Evolutionary conservation across 2,888 invertebrate genomes (phyloP).

Genomic region (Oxycera nigricornis): DNA sequence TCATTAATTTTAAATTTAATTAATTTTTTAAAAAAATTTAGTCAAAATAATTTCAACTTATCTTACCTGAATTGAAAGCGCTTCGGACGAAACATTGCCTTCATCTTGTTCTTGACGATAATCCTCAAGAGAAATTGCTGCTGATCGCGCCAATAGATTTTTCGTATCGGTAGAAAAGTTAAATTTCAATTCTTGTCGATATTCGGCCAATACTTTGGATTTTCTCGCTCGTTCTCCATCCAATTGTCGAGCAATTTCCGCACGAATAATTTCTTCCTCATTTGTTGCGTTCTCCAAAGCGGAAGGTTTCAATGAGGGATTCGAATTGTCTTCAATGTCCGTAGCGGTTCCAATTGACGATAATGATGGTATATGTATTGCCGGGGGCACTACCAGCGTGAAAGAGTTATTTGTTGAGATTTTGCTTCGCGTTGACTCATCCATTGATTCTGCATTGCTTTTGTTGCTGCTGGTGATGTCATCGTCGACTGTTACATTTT

Average conservation of each 20-base stretch:
- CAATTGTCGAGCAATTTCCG: slow-evolving; percentile 43
- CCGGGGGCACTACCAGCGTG: background rate
- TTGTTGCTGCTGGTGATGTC: slow-evolving; percentile 21
- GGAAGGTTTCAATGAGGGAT: background rate
- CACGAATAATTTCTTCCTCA: slow-evolving; percentile 50
- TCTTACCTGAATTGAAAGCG: slow-evolving; percentile 54
- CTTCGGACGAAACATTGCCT: slow-evolving; percentile 59
- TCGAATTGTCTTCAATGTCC: background rate
- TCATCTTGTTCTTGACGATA: slow-evolving; percentile 52
- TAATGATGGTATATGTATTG: background rate
- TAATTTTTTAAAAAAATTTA: background rate
- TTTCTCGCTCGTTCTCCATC: slow-evolving; percentile 55
- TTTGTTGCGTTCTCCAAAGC: slow-evolving; percentile 56
- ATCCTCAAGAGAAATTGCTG: slow-evolving; percentile 50
- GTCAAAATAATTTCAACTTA: background rate
- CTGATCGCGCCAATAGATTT: slow-evolving; percentile 57
- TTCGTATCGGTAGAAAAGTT: slow-evolving; percentile 58
- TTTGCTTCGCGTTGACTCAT: background rate
- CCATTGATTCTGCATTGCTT: slow-evolving; percentile 34
- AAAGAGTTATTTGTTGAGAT: background rate
- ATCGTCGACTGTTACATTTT: slow-evolving; percentile 22
- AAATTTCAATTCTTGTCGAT: slow-evolving; percentile 56
- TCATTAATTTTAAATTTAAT: background rate
- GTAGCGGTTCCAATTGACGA: background rate
- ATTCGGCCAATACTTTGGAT: slow-evolving; percentile 58